Evolutionary conservation across 2,797 vertebrate species (phyloP), one percentile per base, ranked within the genome.

Genomic region (Moxostoma hubbsi): DNA sequence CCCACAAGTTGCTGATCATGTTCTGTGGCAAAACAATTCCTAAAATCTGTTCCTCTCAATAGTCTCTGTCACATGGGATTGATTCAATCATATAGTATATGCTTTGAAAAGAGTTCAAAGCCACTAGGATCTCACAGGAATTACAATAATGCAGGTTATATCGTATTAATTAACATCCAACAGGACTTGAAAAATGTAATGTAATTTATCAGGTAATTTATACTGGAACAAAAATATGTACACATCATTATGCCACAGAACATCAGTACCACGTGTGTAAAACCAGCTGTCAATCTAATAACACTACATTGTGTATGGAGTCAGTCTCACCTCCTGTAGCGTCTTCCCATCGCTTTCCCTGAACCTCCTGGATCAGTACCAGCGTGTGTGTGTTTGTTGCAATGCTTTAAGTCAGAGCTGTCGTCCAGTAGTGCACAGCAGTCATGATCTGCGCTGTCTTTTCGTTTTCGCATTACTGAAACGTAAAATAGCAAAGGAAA

Each of bases 391-490:
- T 85, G 82, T 71, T 81, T 86, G 73, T 92, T 88, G 58, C 86
- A 91, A 79, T 86, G 89, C 82, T 93, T 95, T 87, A 94, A 84
- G 82, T 92, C 89, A 87, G 90, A 87, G 76, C 92, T 91, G 66
- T 59, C 79, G 87, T 92, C 89, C 85, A 87, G 86, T 83, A 90
- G 73, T 55, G 90, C 80, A 47, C 82, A 86, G 86, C 87, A 84
- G 84, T 95, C 93, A 89, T 90, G 90, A 83, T 96, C 93, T 86
- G 88, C 85, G 53, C 88, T 87, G 83, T 89, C 90, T 68, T 90
- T 93, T 91, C 96, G 90, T 91, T 94, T 96, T 90, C 95, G 92
- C 96, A 97, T 97, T 83, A 91, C 96, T 94, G 79, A 89, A 85
- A 87, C 64, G 64, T 43, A 11, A 59, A 75, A 69, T 11, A 54